Conservation (phyloP, 2,797 vertebrate species). For the Phalloptychus januarius region DNA sequence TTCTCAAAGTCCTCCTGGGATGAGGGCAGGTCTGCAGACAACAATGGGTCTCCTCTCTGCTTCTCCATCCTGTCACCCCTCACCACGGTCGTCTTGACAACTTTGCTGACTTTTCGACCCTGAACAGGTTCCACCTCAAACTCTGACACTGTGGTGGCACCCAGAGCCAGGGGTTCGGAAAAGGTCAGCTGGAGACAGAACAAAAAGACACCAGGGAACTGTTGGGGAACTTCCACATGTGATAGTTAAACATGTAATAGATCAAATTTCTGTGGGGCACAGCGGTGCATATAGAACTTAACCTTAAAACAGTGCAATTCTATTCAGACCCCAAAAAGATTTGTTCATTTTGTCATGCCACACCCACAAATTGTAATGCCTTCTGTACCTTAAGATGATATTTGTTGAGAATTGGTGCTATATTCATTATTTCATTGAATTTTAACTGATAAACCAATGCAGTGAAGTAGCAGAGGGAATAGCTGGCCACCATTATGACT, state of each 20-base stretch:
- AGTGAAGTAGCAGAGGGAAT: no score
- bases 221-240: not conserved
- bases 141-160: constrained; percentile 76
- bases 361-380: not conserved
- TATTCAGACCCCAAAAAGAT: not conserved
- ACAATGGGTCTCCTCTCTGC: constrained; percentile 85
- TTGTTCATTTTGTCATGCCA: not conserved
- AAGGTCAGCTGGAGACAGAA: constrained; percentile 82
- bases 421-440: not conserved
- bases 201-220: not conserved
- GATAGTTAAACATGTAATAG: not conserved
- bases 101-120: constrained; percentile 95
- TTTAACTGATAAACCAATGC: not conserved
- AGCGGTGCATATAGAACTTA: not conserved
- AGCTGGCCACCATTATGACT: not conserved
- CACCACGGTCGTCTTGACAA: constrained; percentile 92
- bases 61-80: constrained; percentile 92
- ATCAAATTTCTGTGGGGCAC: not conserved
- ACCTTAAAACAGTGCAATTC: not conserved
- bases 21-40: constrained; percentile 90
- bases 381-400: not conserved
- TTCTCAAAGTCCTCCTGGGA: constrained; percentile 97
- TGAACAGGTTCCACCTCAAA: constrained; percentile 91
- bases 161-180: constrained; percentile 80
- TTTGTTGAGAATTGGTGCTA: not conserved